These are phyloP conservation scores for Frankliniella fusca DNA, from an alignment of 2,888 invertebrate genomes.

Conservation along the genomic window DNA sequence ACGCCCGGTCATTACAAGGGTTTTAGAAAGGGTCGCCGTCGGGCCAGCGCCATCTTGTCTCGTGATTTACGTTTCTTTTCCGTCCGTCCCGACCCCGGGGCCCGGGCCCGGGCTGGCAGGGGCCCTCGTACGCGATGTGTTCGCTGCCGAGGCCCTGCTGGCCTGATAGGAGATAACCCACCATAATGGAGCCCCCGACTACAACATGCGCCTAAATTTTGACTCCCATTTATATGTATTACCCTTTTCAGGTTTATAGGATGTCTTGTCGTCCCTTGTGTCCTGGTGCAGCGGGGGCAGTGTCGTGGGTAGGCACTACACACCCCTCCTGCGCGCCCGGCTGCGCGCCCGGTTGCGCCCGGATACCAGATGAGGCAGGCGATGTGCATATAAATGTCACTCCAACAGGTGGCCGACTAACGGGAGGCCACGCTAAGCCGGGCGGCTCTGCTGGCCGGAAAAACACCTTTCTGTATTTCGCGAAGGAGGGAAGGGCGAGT, in stretches of 20 bases:
- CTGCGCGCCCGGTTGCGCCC: neutral
- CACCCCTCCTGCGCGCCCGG: no score
- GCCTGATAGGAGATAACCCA: slow-evolving; percentile 1
- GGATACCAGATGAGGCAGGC: neutral
- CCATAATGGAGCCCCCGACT: neutral
- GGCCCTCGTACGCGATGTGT: neutral
- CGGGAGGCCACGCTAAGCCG: neutral
- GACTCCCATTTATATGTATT: slow-evolving; percentile 26
- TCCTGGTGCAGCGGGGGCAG: neutral
- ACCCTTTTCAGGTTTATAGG: slow-evolving; percentile 4
- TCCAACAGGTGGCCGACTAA: neutral
- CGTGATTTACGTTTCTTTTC: slow-evolving; percentile 7
- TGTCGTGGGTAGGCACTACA: neutral
- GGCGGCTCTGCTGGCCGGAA: neutral
- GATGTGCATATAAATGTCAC: slow-evolving; percentile 5
- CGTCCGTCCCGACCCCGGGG: neutral
- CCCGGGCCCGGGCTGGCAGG: neutral
- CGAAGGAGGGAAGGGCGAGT: no score
- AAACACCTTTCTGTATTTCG: neutral
- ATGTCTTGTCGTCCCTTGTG: neutral
- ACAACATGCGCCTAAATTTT: slow-evolving; percentile 13
- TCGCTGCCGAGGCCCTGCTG: neutral
- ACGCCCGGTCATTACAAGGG: slow-evolving; percentile 5
- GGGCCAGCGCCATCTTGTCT: neutral
- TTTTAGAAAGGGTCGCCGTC: slow-evolving; percentile 15